Percentiles rank a stretch among this genome's conserved stretches.
phyloP scores from a whole-genome alignment of 2,888 invertebrate species.

The Pterobdella sp. region DNA sequence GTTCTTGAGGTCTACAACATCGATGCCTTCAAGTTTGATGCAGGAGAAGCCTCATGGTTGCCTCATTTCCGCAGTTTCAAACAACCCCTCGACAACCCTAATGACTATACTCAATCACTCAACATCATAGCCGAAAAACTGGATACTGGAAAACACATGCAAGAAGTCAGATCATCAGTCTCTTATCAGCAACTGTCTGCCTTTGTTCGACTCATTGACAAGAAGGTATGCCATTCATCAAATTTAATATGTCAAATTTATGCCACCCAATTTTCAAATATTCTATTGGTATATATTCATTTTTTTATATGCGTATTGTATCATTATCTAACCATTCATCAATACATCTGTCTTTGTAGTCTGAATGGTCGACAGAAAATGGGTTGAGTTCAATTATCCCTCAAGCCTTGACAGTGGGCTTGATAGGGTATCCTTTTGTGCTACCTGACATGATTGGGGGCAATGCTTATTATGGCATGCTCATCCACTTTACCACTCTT shows the following conservation, averaged over 20 bases:
- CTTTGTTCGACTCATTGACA: constrained; percentile 67
- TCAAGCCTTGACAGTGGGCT: constrained; percentile 59
- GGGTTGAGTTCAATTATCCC: constrained; percentile 73
- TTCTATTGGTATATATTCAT: too few relatives aligned
- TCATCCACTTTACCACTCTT: constrained; percentile 11
- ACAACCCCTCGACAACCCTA: constrained; percentile 36
- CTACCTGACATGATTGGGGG: constrained; percentile 82
- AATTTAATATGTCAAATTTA: too few relatives aligned
- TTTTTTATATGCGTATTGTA: too few relatives aligned
- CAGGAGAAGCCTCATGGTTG: constrained; percentile 53
- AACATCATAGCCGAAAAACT: constrained; percentile 30
- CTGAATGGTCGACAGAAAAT: constrained; percentile 62
- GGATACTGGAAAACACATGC: constrained; percentile 52
- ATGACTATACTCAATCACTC: constrained; percentile 39
- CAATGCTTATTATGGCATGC: constrained; percentile 22
- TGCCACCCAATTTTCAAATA: too few relatives aligned
- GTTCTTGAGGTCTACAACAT: constrained; percentile 56
- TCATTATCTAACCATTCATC: too few relatives aligned
- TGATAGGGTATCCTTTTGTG: constrained; percentile 81
- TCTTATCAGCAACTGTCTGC: constrained; percentile 74
- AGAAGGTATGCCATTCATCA: too few relatives aligned
- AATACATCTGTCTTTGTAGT: too few relatives aligned
- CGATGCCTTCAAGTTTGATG: constrained; percentile 79
- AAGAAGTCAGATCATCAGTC: constrained; percentile 78
- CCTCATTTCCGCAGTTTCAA: constrained; percentile 37